These are phyloP conservation scores for Sphaerophoria taeniata DNA, from an alignment of 2,888 invertebrate genomes.

Conservation along the genomic window DNA sequence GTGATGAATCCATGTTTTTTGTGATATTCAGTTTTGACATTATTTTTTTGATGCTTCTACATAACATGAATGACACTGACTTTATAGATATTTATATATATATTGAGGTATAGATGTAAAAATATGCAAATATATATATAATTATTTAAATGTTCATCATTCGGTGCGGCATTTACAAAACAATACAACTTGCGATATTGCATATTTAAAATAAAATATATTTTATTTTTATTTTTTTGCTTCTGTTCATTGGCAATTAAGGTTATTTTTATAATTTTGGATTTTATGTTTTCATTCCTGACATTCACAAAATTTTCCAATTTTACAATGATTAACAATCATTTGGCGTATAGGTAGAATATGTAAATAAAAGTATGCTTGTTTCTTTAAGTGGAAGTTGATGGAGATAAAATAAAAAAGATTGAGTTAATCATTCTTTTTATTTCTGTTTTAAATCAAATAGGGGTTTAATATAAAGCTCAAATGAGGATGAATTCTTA, in stretches of 20 bases:
- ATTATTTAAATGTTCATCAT: slow-evolving; percentile 63
- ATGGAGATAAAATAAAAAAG: slow-evolving; percentile 21
- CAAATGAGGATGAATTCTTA: slow-evolving; percentile 12
- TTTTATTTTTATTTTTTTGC: slow-evolving; percentile 26
- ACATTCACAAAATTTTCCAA: slow-evolving; percentile 66
- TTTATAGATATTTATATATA: slow-evolving; percentile 66
- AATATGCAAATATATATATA: slow-evolving; percentile 57
- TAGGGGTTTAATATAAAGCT: neutral
- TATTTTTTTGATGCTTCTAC: slow-evolving; percentile 64
- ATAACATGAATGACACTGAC: slow-evolving; percentile 74
- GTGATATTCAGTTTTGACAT: slow-evolving; percentile 67
- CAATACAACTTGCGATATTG: slow-evolving; percentile 72
- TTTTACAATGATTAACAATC: slow-evolving; percentile 48
- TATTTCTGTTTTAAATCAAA: neutral
- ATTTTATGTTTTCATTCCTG: slow-evolving; percentile 41
- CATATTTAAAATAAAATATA: slow-evolving; percentile 70
- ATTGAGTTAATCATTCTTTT: neutral
- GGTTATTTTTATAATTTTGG: slow-evolving; percentile 26
- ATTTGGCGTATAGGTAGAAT: slow-evolving; percentile 27
- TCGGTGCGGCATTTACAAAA: slow-evolving; percentile 74
- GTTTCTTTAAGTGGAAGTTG: slow-evolving; percentile 14
- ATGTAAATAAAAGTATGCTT: neutral
- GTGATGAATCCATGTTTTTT: slow-evolving; percentile 74
- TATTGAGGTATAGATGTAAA: slow-evolving; percentile 64
- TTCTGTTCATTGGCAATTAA: slow-evolving; percentile 44